Evolutionary conservation across 2,888 invertebrate genomes (phyloP), one percentile per base, ranked within the genome.

Genomic region (Tetramorium bicarinatum): DNA sequence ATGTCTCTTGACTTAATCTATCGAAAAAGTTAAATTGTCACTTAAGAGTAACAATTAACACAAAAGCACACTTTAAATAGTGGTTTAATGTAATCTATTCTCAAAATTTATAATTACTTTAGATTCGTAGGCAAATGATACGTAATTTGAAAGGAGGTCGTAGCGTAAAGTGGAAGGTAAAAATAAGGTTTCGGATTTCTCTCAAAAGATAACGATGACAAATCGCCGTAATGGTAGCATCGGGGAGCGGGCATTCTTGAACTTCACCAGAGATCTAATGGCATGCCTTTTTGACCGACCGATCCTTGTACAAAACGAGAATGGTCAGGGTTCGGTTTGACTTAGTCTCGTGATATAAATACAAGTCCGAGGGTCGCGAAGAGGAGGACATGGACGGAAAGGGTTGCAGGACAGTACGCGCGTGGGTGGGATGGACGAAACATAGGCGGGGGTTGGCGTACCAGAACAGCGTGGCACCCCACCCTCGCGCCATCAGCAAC

Each of bases 391-490:
- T 7, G 62, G 71, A 52, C 41, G 67, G 67, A 74, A 67, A 61
- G 59, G 67, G 49, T 72, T 62, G 83, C 64, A 74, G 75, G 80
- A 79, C 79, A 80, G 59, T 54, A 41, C 44, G 69, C 59, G 83
- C 82, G 79, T 67, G 56, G 25, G 47, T 52, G 71, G 44, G 52
- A 80, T 76, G 76, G 79, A 38, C 52, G 77, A 52, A 38, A 64
- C 29, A 47, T 44, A 44, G 29, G 44, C 64, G 71, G 62, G 83
- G 72, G 80, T 84, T 85, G 85, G 75, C 61, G 90, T 90, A 87
- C 87, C 89, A 90, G 90, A 89, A 88, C 89, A 89, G 84, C 69
- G 71, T 71, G 71, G 79, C 38, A 87, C 85, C 86, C 86, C 89
- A 86, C 80, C 82, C 87, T 84, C 82, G 54, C 56, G 61, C 54